These are phyloP conservation scores for Drosophila melanogaster DNA, from an alignment of 1,140 invertebrate genomes.

Conservation along the genomic window DNA sequence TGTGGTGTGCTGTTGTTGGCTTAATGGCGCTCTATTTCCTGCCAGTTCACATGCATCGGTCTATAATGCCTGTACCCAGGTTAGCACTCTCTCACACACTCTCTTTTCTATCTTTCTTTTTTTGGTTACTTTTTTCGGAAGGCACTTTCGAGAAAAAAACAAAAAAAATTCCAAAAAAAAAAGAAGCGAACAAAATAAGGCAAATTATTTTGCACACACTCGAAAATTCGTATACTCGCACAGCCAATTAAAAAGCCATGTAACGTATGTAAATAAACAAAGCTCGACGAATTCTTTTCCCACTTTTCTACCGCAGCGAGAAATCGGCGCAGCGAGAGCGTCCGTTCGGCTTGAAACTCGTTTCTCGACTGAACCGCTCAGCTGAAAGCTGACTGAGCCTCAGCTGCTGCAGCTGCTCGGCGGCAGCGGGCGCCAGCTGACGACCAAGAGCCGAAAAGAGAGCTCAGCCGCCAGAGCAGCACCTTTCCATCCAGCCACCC, in stretches of 20 bases:
- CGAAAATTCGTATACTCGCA: constrained; percentile 35
- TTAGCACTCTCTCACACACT: constrained; percentile 29
- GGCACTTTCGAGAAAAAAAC: constrained; percentile 23
- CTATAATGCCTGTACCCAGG: constrained; percentile 31
- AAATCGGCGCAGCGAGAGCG: constrained; percentile 52
- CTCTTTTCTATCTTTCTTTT: constrained; percentile 7
- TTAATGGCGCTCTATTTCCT: constrained; percentile 74
- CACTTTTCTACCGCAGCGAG: constrained; percentile 31
- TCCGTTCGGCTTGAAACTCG: constrained; percentile 76
- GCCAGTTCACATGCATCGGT: constrained; percentile 74
- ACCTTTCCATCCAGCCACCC: not conserved
- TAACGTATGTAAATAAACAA: constrained; percentile 72
- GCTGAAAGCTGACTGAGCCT: constrained; percentile 36
- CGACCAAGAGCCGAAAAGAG: constrained; percentile 1
- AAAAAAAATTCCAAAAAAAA: constrained; percentile 8
- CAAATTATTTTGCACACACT: constrained; percentile 12
- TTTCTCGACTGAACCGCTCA: constrained; percentile 71
- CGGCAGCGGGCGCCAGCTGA: constrained; percentile 35
- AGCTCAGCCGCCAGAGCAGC: not conserved
- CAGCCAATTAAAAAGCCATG: constrained; percentile 64
- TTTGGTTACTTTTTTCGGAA: constrained; percentile 10
- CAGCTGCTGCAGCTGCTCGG: constrained; percentile 39
- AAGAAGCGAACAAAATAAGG: constrained; percentile 13
- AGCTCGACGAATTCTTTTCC: constrained; percentile 51
- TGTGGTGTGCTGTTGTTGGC: constrained; percentile 41